Evolutionary conservation across 2,797 vertebrate genomes (phyloP).

Genomic region (Pangasius larnaudii): DNA sequence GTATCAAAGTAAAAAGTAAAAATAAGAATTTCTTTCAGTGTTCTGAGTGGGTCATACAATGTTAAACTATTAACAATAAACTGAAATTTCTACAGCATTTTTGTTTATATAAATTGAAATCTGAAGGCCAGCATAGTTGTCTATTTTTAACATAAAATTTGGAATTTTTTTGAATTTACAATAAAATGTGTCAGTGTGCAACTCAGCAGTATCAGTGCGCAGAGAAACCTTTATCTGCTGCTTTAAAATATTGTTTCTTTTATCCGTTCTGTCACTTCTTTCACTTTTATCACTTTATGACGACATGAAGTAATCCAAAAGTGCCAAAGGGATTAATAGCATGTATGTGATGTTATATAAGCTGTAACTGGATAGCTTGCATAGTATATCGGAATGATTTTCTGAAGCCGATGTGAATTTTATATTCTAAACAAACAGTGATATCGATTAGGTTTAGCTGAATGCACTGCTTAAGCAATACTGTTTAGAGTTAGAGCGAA

Average conservation of each 20-base stretch:
- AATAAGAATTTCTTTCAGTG: background rate
- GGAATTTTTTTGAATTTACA: background rate
- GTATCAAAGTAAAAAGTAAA: too few species aligned
- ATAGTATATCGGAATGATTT: slow-evolving; percentile 36
- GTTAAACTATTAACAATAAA: background rate
- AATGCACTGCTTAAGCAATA: slow-evolving; percentile 49
- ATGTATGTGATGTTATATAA: slow-evolving; percentile 28
- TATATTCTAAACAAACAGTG: slow-evolving; percentile 37
- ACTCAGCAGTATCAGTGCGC: background rate
- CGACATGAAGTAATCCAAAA: slow-evolving; percentile 20
- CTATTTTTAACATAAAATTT: background rate
- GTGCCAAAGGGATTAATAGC: slow-evolving; percentile 35
- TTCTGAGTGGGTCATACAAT: background rate
- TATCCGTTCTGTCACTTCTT: background rate
- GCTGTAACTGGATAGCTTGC: slow-evolving; percentile 42
- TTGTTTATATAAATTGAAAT: background rate
- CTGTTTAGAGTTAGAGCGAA: slow-evolving; percentile 37
- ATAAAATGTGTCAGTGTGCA: background rate
- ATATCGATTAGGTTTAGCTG: slow-evolving; percentile 37
- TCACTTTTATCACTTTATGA: slow-evolving; percentile 2
- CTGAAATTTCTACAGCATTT: background rate
- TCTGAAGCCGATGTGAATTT: slow-evolving; percentile 18
- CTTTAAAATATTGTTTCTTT: background rate
- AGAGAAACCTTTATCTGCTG: background rate
- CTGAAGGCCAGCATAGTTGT: background rate